Evolutionary conservation across 2,113 vertebrate genomes (phyloP).

Genomic region (Siniperca chuatsi): DNA sequence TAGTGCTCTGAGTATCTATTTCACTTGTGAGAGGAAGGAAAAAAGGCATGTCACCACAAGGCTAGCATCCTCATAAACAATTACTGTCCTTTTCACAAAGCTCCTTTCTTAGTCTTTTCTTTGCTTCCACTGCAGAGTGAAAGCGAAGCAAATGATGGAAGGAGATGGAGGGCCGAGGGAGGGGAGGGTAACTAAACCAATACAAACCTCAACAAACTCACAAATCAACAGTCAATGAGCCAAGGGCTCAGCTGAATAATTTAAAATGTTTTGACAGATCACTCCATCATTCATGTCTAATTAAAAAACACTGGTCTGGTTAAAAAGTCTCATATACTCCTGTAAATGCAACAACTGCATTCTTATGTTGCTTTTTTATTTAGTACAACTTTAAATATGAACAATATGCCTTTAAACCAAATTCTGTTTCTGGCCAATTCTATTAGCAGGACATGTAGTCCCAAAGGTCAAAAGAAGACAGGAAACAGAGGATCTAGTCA

Average conservation of each 20-base stretch:
- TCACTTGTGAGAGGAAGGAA: constrained; percentile 46
- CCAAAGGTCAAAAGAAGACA: constrained; percentile 28
- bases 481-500: constrained; percentile 38
- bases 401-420: constrained; percentile 16
- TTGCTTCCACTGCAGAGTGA: constrained; percentile 54
- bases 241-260: constrained; percentile 75
- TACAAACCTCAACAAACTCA: constrained; percentile 66
- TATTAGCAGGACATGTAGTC: constrained; percentile 12
- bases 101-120: constrained; percentile 64
- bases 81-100: constrained; percentile 75
- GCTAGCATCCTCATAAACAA: constrained; percentile 76
- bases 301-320: constrained; percentile 24
- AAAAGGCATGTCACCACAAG: constrained; percentile 67
- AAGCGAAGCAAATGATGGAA: constrained; percentile 51
- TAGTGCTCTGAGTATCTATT: constrained; percentile 55
- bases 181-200: constrained; percentile 46
- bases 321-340: neutral
- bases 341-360: neutral
- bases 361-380: neutral
- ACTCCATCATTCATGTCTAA: constrained; percentile 56
- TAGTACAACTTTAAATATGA: neutral
- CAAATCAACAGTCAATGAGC: constrained; percentile 77
- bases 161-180: constrained; percentile 4
- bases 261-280: constrained; percentile 68
- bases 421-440: neutral